Conservation (phyloP, 2,113 vertebrate genomes). For the Naja naja region DNA sequence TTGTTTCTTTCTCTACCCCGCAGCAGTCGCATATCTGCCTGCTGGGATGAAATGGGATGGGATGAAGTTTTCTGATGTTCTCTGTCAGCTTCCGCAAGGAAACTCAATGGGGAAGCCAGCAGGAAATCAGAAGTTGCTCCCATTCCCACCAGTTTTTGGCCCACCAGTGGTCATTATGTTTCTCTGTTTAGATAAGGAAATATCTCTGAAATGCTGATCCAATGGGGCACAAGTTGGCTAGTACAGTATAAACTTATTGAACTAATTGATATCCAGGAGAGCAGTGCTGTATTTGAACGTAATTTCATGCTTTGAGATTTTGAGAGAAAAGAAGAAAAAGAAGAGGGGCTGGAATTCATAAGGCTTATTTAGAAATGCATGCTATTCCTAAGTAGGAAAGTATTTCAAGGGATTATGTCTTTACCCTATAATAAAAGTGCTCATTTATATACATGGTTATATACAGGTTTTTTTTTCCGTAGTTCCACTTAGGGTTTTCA, state of each 20-base stretch:
- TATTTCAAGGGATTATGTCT: neutral
- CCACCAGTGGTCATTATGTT: neutral
- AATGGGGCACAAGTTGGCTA: neutral
- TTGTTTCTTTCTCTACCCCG: neutral
- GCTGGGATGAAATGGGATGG: neutral
- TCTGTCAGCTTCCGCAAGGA: neutral
- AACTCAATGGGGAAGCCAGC: neutral
- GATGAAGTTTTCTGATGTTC: neutral
- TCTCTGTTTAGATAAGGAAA: neutral
- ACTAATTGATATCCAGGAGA: neutral
- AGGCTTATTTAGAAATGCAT: neutral
- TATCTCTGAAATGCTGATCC: neutral
- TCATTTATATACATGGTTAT: neutral
- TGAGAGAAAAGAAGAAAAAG: neutral
- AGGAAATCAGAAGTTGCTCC: neutral
- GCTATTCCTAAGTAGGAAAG: neutral
- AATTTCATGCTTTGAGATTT: neutral
- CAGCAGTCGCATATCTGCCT: neutral
- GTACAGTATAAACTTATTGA: neutral
- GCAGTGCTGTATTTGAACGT: neutral
- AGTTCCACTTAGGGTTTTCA: neutral
- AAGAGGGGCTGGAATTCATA: neutral
- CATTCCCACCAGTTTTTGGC: neutral
- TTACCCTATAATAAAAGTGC: neutral
- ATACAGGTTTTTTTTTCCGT: neutral